Percentiles rank a stretch among this genome's conserved stretches.
Conservation (phyloP, 2,888 invertebrate species). For the Habroteleia sp. region DNA sequence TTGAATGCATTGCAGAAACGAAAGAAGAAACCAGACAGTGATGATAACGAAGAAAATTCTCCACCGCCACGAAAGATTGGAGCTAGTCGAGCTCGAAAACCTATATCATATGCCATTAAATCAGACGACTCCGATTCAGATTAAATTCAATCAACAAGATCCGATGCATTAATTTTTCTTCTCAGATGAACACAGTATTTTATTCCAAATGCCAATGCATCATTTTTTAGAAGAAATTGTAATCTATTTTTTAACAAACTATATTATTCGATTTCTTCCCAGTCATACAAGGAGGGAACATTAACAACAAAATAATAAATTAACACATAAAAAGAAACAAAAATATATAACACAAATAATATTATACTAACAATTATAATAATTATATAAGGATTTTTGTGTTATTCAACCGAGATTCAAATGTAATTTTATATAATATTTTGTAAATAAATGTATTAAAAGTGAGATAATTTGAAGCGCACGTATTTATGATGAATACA, state of each 20-base stretch:
- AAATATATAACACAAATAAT: conserved; percentile 1
- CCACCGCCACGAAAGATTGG: conserved; percentile 36
- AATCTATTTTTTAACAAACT: conserved; percentile 13
- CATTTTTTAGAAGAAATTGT: conserved; percentile 15
- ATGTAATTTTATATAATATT: conserved; percentile 34
- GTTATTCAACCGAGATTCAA: conserved; percentile 22
- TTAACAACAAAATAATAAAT: not conserved
- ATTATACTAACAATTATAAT: conserved; percentile 12
- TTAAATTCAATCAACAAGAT: not conserved
- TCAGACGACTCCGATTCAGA: conserved; percentile 38
- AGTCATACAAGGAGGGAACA: not conserved
- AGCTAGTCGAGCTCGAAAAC: conserved; percentile 38
- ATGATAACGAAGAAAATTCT: conserved; percentile 35
- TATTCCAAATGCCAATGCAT: conserved; percentile 2
- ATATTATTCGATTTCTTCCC: conserved; percentile 3
- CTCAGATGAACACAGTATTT: conserved; percentile 22
- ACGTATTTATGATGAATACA: conserved; percentile 1
- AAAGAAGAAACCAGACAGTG: conserved; percentile 44
- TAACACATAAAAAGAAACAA: conserved; percentile 1
- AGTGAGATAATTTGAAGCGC: conserved; percentile 20
- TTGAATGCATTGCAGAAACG: conserved; percentile 35
- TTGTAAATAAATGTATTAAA: conserved; percentile 48
- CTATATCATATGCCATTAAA: conserved; percentile 35
- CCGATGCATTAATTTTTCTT: conserved; percentile 10
- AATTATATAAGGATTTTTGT: conserved; percentile 23